Conservation (phyloP, 2,113 vertebrate genomes). For the Astatoreochromis straeleni region DNA sequence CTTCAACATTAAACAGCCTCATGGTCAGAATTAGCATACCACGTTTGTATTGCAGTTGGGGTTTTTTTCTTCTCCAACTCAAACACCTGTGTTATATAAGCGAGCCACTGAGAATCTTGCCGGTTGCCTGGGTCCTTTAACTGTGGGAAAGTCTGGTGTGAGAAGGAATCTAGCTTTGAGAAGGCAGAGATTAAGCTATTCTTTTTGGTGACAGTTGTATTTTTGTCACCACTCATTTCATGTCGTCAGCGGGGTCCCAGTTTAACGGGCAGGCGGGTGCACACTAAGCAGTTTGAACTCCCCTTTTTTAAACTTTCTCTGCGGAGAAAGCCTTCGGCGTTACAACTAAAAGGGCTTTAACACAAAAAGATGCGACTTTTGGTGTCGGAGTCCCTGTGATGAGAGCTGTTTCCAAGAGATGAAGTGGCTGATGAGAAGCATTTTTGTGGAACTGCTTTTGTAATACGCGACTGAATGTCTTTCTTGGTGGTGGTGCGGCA, state of each 20-base stretch:
- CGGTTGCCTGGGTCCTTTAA: neutral
- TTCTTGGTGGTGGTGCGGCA: neutral
- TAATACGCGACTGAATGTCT: neutral
- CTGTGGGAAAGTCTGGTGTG: neutral
- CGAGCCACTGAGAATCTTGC: neutral
- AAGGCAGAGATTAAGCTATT: neutral
- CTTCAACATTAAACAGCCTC: neutral
- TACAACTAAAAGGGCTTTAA: neutral
- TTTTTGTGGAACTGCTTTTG: neutral
- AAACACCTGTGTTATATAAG: constrained; percentile 28
- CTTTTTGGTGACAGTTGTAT: neutral
- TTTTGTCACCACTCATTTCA: neutral
- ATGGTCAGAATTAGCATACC: neutral
- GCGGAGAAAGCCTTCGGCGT: neutral
- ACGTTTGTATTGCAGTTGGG: neutral
- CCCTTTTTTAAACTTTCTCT: constrained; percentile 7
- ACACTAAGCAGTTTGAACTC: neutral
- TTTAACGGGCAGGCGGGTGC: neutral
- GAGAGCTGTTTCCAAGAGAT: neutral
- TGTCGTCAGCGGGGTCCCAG: neutral
- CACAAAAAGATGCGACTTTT: neutral
- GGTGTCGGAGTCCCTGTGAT: neutral
- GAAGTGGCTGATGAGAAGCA: neutral
- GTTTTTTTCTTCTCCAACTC: too few relatives aligned
- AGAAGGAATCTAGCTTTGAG: neutral